Conservation (phyloP, 2,797 vertebrate species). For the Propithecus perrieri region DNA sequence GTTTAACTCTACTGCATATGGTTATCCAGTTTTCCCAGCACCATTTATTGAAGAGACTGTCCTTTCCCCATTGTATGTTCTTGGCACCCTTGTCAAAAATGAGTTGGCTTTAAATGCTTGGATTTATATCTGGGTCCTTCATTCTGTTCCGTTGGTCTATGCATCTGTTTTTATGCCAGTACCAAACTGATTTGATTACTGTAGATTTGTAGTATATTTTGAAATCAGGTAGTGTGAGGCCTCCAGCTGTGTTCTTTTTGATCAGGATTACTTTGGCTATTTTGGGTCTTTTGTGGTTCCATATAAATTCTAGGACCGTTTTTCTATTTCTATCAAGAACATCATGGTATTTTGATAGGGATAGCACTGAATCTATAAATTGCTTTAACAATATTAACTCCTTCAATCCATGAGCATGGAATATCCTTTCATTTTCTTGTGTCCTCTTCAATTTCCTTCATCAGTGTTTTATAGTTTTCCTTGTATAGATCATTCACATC, state of each 20-base stretch:
- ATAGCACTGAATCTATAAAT: background rate
- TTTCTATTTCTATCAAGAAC: background rate
- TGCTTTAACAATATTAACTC: background rate
- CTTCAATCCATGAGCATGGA: background rate
- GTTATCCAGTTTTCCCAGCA: background rate
- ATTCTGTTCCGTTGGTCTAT: background rate
- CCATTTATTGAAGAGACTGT: background rate
- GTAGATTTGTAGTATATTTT: background rate
- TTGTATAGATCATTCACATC: background rate
- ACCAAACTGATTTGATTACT: background rate
- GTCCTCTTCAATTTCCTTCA: background rate
- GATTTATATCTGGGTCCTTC: background rate
- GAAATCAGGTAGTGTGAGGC: background rate
- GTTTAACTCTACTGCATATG: background rate
- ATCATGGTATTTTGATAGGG: background rate
- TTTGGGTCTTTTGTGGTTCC: background rate
- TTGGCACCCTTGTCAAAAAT: background rate
- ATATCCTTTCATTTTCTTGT: background rate
- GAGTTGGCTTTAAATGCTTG: background rate
- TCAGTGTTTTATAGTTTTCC: background rate
- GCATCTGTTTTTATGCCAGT: background rate
- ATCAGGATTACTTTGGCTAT: background rate
- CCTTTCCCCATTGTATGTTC: background rate
- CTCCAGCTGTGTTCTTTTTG: background rate
- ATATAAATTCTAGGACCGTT: background rate